A percentile compares a stretch with the other conserved stretches of the same genome.
These are phyloP conservation scores for Scytalopus superciliaris DNA, from an alignment of 2,113 vertebrate genomes.

Conservation along the genomic window DNA sequence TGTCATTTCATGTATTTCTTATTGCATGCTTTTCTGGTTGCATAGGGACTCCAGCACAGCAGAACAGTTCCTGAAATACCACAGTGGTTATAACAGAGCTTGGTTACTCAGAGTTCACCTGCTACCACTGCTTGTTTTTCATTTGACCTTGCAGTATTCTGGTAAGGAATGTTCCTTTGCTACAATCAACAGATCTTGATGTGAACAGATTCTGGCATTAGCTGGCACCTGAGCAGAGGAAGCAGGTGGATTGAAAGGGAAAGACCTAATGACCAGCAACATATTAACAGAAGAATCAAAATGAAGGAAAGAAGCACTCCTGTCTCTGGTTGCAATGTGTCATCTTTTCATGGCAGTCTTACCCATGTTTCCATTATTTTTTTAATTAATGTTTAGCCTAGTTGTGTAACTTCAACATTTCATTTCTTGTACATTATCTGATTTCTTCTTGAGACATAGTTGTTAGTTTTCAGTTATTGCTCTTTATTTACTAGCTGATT, in stretches of 20 bases:
- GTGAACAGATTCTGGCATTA: background rate
- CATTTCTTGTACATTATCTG: background rate
- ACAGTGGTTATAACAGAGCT: background rate
- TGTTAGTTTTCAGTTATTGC: conserved; percentile 10
- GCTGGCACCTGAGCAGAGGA: background rate
- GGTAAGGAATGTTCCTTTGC: background rate
- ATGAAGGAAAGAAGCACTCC: background rate
- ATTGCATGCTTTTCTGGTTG: background rate
- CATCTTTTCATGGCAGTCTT: background rate
- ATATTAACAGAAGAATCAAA: background rate
- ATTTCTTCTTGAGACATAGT: background rate
- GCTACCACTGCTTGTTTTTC: background rate
- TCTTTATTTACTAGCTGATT: conserved; percentile 49
- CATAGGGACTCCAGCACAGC: background rate
- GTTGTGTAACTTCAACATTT: background rate
- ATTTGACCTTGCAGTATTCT: background rate
- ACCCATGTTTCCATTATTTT: background rate
- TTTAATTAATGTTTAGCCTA: background rate
- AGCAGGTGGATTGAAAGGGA: background rate
- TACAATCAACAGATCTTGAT: background rate
- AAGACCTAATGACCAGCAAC: background rate
- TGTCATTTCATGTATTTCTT: background rate
- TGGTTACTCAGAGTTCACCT: background rate
- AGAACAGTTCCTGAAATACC: background rate
- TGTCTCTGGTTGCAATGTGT: background rate